phyloP scores from a whole-genome alignment of 2,797 vertebrate species.

The Rhabdophis nuchalis region DNA sequence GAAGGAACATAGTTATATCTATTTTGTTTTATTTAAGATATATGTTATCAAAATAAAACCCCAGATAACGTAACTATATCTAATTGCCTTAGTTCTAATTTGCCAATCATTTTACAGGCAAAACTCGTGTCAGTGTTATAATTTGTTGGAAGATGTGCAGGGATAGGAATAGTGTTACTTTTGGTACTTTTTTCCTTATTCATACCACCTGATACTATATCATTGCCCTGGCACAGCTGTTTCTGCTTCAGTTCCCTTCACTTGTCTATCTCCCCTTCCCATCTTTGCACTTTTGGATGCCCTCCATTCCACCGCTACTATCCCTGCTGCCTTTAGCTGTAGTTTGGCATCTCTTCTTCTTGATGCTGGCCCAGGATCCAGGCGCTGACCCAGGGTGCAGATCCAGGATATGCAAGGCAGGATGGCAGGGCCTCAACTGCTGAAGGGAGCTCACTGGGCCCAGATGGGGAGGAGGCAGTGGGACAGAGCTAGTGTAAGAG shows the following conservation, averaged over 20 bases:
- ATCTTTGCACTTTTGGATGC: background rate
- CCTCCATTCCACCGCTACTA: background rate
- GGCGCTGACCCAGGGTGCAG: background rate
- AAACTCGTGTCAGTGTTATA: background rate
- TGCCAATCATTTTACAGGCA: background rate
- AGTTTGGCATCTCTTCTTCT: background rate
- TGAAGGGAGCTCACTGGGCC: background rate
- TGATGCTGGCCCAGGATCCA: background rate
- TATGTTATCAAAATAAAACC: background rate
- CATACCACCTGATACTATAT: background rate
- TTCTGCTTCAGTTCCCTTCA: background rate
- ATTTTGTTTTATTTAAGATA: background rate
- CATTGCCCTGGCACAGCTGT: background rate
- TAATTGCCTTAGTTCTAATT: background rate
- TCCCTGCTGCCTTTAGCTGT: background rate
- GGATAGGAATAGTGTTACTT: background rate
- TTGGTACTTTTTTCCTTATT: accelerated
- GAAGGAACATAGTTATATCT: background rate
- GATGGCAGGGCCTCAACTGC: background rate
- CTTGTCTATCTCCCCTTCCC: background rate
- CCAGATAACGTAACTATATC: background rate
- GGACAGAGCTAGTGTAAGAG: background rate
- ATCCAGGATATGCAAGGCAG: background rate
- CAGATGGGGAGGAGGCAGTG: background rate
- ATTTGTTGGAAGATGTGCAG: background rate